These are phyloP conservation scores for Chymomyza fuscimana DNA, from an alignment of 2,888 invertebrate genomes.

Conservation along the genomic window DNA sequence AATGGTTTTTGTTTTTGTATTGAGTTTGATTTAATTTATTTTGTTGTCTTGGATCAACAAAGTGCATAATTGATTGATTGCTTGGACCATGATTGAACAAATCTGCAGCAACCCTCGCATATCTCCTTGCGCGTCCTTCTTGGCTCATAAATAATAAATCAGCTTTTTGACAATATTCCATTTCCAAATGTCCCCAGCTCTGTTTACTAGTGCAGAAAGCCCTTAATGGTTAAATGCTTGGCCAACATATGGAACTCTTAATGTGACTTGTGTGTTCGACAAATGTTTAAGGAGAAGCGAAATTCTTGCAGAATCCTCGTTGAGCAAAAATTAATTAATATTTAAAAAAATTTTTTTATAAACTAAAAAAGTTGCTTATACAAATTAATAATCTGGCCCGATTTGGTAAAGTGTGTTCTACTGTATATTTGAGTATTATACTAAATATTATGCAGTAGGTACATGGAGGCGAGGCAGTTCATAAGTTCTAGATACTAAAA, in stretches of 20 bases:
- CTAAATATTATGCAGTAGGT: too few species aligned
- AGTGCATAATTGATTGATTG: slow-evolving; percentile 70
- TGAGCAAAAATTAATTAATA: too few species aligned
- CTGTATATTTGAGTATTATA: too few species aligned
- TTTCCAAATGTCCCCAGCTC: background rate
- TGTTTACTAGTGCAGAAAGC: background rate
- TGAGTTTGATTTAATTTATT: slow-evolving; percentile 32
- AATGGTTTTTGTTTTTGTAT: slow-evolving; percentile 24
- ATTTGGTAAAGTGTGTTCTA: too few species aligned
- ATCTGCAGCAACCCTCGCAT: background rate
- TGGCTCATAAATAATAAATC: slow-evolving; percentile 59
- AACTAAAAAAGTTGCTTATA: too few species aligned
- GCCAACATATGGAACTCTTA: slow-evolving; percentile 49
- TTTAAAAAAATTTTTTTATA: too few species aligned
- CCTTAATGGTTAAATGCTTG: slow-evolving; percentile 1
- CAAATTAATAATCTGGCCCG: too few species aligned
- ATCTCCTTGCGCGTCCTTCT: too few species aligned
- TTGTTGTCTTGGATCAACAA: slow-evolving; percentile 53
- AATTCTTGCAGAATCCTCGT: too few species aligned
- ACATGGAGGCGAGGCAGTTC: too few species aligned
- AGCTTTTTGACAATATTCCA: slow-evolving; percentile 45
- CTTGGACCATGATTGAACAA: slow-evolving; percentile 27
- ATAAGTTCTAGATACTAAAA: too few species aligned
- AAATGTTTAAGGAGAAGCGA: slow-evolving; percentile 16
- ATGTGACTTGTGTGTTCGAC: slow-evolving; percentile 45